Conservation (phyloP, 2,888 invertebrate genomes). For the Diaperis boleti region DNA sequence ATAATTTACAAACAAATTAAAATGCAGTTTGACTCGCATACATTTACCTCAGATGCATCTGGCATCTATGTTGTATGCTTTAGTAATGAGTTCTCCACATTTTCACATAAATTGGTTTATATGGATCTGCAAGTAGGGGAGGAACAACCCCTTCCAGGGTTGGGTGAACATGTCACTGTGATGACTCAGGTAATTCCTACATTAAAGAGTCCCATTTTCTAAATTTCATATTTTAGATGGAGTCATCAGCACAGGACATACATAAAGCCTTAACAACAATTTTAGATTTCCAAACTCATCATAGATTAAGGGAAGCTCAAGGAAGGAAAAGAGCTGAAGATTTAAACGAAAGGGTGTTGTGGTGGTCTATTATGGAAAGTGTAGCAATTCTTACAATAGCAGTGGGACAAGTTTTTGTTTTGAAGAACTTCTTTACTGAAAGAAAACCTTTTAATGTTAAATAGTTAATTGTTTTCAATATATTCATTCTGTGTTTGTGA, state of each 20-base stretch:
- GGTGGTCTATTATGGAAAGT: conserved; percentile 94
- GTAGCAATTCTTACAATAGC: conserved; percentile 85
- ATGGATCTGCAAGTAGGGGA: conserved; percentile 98
- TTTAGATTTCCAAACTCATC: conserved; percentile 97
- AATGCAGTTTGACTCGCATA: conserved; percentile 95
- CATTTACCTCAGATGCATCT: conserved; percentile 78
- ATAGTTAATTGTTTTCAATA: conserved; percentile 29
- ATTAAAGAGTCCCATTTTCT: no score
- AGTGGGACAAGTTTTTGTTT: conserved; percentile 90
- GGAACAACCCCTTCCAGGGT: conserved; percentile 84
- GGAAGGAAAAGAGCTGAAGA: conserved; percentile 96
- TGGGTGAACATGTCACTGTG: conserved; percentile 90
- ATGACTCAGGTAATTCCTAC: conserved; percentile 86
- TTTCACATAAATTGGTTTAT: conserved; percentile 98
- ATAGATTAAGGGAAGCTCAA: conserved; percentile 93
- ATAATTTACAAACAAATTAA: conserved; percentile 92
- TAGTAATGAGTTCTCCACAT: conserved; percentile 99
- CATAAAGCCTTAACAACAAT: conserved; percentile 91
- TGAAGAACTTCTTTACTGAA: conserved; percentile 92
- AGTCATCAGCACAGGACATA: conserved; percentile 89
- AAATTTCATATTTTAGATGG: conserved; percentile 76
- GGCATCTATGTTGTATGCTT: conserved; percentile 93
- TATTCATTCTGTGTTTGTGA: conserved; percentile 16
- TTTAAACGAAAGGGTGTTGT: conserved; percentile 91
- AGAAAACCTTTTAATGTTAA: conserved; percentile 68